These are phyloP conservation scores for Drosophila busckii DNA, from an alignment of 1,140 invertebrate species.

Conservation along the genomic window DNA sequence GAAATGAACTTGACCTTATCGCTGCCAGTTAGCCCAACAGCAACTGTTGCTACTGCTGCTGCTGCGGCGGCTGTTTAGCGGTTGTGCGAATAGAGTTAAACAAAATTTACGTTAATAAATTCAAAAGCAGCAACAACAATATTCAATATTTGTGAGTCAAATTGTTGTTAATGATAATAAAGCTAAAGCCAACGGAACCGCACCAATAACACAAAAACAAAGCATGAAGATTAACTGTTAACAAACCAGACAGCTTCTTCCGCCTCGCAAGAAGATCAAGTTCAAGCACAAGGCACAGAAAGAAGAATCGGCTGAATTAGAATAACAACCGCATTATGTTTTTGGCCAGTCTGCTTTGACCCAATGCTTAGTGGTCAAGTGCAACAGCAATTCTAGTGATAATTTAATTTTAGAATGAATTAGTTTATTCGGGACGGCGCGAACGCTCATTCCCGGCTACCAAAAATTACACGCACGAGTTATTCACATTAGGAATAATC, in stretches of 20 bases:
- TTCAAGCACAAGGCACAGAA: slow-evolving; percentile 37
- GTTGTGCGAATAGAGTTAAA: slow-evolving; percentile 38
- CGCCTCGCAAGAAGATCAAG: slow-evolving; percentile 57
- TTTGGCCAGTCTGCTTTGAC: slow-evolving; percentile 37
- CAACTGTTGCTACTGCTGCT: neutral
- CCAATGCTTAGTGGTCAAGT: slow-evolving; percentile 38
- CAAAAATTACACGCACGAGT: slow-evolving; percentile 79
- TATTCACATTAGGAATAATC: slow-evolving; percentile 79
- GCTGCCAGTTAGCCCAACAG: slow-evolving; percentile 29
- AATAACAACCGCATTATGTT: slow-evolving; percentile 21
- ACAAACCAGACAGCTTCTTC: slow-evolving; percentile 30
- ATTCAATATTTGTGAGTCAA: slow-evolving; percentile 64
- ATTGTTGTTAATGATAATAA: slow-evolving; percentile 62
- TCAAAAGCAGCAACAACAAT: slow-evolving; percentile 28
- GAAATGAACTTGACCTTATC: slow-evolving; percentile 75
- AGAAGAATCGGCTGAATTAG: slow-evolving; percentile 20
- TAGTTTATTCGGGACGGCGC: slow-evolving; percentile 34
- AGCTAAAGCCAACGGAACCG: slow-evolving; percentile 62
- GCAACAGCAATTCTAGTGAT: slow-evolving; percentile 42
- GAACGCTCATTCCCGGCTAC: slow-evolving; percentile 69
- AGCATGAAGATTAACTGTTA: neutral
- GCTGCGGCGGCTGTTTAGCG: slow-evolving; percentile 14
- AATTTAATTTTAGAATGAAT: slow-evolving; percentile 8
- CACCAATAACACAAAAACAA: slow-evolving; percentile 34
- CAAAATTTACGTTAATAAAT: slow-evolving; percentile 59